Evolutionary conservation across 2,797 vertebrate species (phyloP), one percentile per base, ranked within the genome.

Genomic region (Semaprochilodus insignis): DNA sequence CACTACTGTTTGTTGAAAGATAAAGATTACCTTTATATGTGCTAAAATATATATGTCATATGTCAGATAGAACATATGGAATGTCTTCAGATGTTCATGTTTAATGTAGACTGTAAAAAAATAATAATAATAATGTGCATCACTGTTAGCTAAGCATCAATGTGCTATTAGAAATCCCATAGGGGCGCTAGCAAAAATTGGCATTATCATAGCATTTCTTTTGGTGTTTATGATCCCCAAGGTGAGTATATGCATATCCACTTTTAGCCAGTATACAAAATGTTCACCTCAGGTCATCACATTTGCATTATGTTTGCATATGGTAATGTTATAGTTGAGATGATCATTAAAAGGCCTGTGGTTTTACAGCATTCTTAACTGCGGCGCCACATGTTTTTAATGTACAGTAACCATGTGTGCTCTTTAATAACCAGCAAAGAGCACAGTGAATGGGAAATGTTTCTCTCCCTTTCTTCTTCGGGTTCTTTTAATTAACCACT

Each of bases 401-500:
- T 79, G 77, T 40, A 73, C 82, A 66, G 51, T 48, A 77, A n/a
- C 54, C 62, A 10, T 40, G 73, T 60, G 66, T 75, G 80, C 81
- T 84, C 74, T 25, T 81, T 83, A 77, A 85, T 87, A 84, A 84
- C 82, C 80, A 34, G 70, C 79, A 76, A 84, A 83, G 60, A 60
- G 78, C 34, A 7, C 44, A 5, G 57, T 60, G 51, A 48, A 63
- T 31, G 19, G 52, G 67, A 48, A 27, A 55, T 62, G 77, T 44
- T 82, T 77, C 72, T 82, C 66, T 44, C 31, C 40, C 72, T 67
- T 77, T 25, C 60, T 60, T 66, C 55, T 75, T 63, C 65, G 48
- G 77, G 72, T 72, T 72, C 85, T 72, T 88, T 88, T 88, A 87
- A 88, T 88, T 84, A 84, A 82, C 65, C 27, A 63, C 71, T 80